These are phyloP conservation scores for Trileptium ribeirensis DNA, from an alignment of 2,888 invertebrate species.

Conservation along the genomic window DNA sequence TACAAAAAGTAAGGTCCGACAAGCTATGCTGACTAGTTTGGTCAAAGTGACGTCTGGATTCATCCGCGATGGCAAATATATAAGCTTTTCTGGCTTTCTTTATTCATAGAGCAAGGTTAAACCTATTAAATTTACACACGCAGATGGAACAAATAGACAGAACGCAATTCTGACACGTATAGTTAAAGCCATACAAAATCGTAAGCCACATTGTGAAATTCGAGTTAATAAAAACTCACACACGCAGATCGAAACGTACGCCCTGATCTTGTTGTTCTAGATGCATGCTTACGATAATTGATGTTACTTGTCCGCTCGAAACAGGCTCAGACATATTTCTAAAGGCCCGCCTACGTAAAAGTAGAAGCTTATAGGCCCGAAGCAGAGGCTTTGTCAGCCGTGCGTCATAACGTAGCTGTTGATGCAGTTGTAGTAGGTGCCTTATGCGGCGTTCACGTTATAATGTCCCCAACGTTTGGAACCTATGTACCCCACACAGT, in stretches of 20 bases:
- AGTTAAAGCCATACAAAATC: background rate
- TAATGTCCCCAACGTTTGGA: no score
- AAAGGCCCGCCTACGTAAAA: background rate
- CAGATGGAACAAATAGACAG: background rate
- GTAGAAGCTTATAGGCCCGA: background rate
- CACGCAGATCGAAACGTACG: background rate
- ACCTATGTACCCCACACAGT: no score
- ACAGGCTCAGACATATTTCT: background rate
- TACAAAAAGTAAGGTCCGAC: no score
- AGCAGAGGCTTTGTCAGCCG: background rate
- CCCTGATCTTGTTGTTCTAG: background rate
- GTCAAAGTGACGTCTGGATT: background rate
- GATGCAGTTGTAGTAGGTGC: slow-evolving; percentile 43
- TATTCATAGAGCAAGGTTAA: slow-evolving; percentile 43
- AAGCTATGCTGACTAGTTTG: no score
- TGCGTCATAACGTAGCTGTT: background rate
- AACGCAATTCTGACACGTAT: slow-evolving; percentile 6
- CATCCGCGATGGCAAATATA: slow-evolving; percentile 6
- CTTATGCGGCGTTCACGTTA: no score
- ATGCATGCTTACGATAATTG: background rate
- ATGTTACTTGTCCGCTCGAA: background rate
- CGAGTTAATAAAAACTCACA: background rate
- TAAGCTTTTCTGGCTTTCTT: slow-evolving; percentile 50
- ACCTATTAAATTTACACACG: slow-evolving; percentile 42
- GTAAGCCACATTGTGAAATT: background rate